Conservation (phyloP, 2,113 vertebrate species). For the Strix aluco region DNA sequence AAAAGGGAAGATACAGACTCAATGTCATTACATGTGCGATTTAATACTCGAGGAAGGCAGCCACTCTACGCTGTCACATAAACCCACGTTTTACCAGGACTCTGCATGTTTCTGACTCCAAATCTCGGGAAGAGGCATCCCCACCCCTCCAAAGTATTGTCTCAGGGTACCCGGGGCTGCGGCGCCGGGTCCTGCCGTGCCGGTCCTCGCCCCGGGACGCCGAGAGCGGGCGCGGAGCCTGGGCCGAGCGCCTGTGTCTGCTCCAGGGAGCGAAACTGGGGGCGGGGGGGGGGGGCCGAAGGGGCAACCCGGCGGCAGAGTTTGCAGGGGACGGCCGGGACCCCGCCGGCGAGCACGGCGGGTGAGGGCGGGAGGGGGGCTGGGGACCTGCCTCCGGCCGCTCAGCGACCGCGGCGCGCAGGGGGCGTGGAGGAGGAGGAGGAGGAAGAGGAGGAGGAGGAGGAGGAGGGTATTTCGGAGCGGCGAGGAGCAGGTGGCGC, state of each 20-base stretch:
- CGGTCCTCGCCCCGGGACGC: rapidly evolving
- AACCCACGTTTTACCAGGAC: neutral
- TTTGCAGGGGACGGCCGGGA: rapidly evolving
- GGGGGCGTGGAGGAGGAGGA: neutral
- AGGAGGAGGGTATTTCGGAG: conserved; percentile 7
- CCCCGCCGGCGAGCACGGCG: neutral
- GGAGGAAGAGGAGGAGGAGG: neutral
- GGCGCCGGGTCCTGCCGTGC: too few relatives aligned
- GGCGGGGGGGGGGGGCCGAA: rapidly evolving
- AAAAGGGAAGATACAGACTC: neutral
- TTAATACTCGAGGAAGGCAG: neutral
- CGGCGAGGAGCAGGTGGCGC: conserved; percentile 39
- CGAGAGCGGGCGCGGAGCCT: neutral
- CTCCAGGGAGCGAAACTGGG: rapidly evolving
- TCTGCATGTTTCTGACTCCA: neutral
- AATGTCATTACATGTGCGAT: rapidly evolving
- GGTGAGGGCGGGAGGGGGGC: rapidly evolving
- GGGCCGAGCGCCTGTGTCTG: rapidly evolving
- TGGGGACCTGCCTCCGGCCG: neutral
- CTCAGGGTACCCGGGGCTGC: neutral
- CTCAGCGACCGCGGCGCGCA: neutral
- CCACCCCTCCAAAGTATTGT: neutral
- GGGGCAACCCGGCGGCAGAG: rapidly evolving
- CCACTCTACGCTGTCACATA: neutral
- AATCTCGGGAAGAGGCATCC: too few relatives aligned